A percentile compares a stretch with the other conserved stretches of the same genome.
phyloP scores from a whole-genome alignment of 2,113 vertebrate species.

The Sturnira hondurensis region DNA sequence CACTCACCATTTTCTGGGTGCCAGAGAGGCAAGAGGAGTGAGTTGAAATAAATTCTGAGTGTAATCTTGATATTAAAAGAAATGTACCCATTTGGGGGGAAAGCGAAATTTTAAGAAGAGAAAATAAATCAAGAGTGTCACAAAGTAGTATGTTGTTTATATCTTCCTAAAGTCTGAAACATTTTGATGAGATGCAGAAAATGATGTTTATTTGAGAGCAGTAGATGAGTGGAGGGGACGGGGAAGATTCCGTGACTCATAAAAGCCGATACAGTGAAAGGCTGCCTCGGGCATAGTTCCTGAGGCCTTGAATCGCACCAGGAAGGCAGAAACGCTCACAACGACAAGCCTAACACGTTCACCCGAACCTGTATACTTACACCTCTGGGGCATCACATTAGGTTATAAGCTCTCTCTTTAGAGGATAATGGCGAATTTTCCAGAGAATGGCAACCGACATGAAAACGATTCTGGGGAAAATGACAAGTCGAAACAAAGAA shows the following conservation, averaged over 20 bases:
- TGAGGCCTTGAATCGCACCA: background rate
- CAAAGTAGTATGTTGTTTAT: background rate
- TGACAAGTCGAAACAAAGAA: background rate
- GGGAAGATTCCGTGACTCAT: background rate
- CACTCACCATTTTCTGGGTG: background rate
- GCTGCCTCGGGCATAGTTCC: rapidly evolving
- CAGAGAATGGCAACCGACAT: background rate
- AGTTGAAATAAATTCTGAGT: background rate
- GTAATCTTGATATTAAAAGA: background rate
- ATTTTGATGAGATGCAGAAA: background rate
- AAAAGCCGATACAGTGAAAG: background rate
- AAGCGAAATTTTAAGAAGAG: background rate
- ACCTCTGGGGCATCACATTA: background rate
- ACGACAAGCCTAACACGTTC: background rate
- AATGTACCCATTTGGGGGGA: background rate
- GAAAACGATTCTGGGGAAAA: background rate
- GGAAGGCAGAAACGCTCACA: background rate
- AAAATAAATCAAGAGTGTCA: background rate
- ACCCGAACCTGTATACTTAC: background rate
- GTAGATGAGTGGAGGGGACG: background rate
- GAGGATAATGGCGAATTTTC: background rate
- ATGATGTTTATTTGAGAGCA: background rate
- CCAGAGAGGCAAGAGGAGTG: background rate
- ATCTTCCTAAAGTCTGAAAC: background rate
- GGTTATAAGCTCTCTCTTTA: background rate